A percentile compares a stretch with the other conserved stretches of the same genome.
Evolutionary conservation across 2,888 invertebrate species (phyloP).

Genomic region (Euspilapteryx auroguttella): DNA sequence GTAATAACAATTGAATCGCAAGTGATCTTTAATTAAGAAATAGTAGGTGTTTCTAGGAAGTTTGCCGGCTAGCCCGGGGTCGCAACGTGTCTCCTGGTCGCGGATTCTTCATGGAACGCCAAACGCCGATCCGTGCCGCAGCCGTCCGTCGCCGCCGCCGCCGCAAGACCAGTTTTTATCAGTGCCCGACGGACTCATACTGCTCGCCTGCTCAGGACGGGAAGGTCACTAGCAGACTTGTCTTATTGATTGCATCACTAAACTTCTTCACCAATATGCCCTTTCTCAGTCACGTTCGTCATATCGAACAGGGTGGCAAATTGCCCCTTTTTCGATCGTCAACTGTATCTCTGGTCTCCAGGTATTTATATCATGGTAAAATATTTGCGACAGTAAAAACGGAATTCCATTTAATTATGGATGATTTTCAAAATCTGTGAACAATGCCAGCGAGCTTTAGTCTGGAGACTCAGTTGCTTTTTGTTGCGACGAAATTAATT

Average conservation of each 20-base stretch:
- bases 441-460: conserved; percentile 54
- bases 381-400: conserved; percentile 33
- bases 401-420: conserved; percentile 58
- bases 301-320: conserved; percentile 44
- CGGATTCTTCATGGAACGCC: not conserved
- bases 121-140: too few relatives aligned
- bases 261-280: conserved; percentile 18
- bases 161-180: conserved; percentile 33
- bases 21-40: too few relatives aligned
- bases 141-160: not conserved
- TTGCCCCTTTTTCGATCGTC: conserved; percentile 30
- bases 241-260: too few relatives aligned
- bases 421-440: conserved; percentile 59
- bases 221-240: too few relatives aligned
- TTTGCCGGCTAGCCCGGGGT: too few relatives aligned
- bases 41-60: conserved; percentile 1
- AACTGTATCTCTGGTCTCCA: conserved; percentile 19
- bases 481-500: conserved; percentile 46
- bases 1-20: too few relatives aligned
- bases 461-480: conserved; percentile 21
- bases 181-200: conserved; percentile 23
- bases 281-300: conserved; percentile 22
- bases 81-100: too few relatives aligned
- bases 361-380: conserved; percentile 52
- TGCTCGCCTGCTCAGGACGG: too few relatives aligned